phyloP scores from a whole-genome alignment of 2,888 invertebrate species.

The Calephelis perditalis region DNA sequence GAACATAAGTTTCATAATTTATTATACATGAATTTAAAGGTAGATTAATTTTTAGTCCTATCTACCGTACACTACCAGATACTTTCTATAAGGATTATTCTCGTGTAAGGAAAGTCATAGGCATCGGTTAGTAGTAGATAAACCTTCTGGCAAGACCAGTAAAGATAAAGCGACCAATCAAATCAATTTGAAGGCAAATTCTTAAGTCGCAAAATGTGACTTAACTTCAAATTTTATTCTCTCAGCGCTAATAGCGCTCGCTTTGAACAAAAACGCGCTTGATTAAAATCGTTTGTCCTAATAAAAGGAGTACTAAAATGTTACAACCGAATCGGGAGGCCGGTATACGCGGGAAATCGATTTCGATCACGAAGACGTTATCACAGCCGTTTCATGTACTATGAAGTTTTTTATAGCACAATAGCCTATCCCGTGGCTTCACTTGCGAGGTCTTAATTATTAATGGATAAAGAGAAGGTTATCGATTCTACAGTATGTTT shows the following conservation, averaged over 20 bases:
- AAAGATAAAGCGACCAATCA: conserved; percentile 48
- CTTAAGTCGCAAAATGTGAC: conserved; percentile 58
- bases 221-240: conserved; percentile 67
- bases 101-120: too few species aligned
- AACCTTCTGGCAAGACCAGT: neutral
- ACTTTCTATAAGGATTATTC: too few species aligned
- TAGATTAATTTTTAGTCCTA: too few species aligned
- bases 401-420: too few species aligned
- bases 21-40: too few species aligned
- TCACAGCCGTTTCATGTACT: neutral
- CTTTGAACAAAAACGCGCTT: conserved; percentile 72
- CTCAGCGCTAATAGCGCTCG: conserved; percentile 67
- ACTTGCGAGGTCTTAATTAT: too few species aligned
- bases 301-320: conserved; percentile 75
- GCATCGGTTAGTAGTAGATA: neutral
- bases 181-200: conserved; percentile 67
- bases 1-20: too few species aligned
- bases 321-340: conserved; percentile 66
- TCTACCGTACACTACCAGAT: too few species aligned
- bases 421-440: too few species aligned
- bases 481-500: too few species aligned
- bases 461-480: too few species aligned
- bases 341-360: conserved; percentile 73
- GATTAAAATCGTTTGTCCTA: conserved; percentile 78
- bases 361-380: conserved; percentile 60